Conservation (phyloP, 2,113 vertebrate species). For the Menura novaehollandiae region DNA sequence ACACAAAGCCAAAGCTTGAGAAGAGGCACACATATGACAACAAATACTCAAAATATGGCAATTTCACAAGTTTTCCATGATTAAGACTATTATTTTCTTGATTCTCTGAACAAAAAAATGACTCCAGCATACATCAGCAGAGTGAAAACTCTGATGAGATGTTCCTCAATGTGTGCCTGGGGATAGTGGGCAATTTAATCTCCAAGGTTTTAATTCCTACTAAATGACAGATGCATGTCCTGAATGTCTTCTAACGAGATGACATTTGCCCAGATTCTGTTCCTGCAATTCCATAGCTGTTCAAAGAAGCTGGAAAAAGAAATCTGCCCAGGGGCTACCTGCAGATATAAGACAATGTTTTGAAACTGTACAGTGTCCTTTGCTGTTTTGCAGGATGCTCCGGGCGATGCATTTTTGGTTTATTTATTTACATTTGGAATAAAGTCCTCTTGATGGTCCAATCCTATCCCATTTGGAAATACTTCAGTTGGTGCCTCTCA, state of each 20-base stretch:
- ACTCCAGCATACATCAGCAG: not conserved
- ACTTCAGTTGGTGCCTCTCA: not conserved
- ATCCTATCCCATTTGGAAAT: not conserved
- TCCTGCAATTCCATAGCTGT: not conserved
- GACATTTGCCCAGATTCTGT: not conserved
- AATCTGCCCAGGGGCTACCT: not conserved
- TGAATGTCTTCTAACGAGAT: constrained; percentile 26
- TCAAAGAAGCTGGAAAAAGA: not conserved
- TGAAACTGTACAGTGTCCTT: not conserved
- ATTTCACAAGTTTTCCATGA: not conserved
- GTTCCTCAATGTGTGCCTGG: not conserved
- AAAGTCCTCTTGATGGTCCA: not conserved
- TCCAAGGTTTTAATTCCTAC: constrained; percentile 2
- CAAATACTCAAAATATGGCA: not conserved
- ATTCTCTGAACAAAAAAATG: not conserved
- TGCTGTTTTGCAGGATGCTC: not conserved
- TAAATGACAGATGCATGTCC: not conserved
- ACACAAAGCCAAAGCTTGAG: not conserved
- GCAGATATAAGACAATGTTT: not conserved
- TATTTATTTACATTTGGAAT: not conserved
- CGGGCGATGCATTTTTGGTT: not conserved
- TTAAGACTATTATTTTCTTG: not conserved
- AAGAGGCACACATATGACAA: not conserved
- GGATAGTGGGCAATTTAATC: not conserved
- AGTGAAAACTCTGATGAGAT: not conserved